A percentile compares a stretch with the other conserved stretches of the same genome.
Evolutionary conservation across 37 sponge, comb jelly and placozoan species (phyloP).

Genomic region (Mnemiopsis leidyi): DNA sequence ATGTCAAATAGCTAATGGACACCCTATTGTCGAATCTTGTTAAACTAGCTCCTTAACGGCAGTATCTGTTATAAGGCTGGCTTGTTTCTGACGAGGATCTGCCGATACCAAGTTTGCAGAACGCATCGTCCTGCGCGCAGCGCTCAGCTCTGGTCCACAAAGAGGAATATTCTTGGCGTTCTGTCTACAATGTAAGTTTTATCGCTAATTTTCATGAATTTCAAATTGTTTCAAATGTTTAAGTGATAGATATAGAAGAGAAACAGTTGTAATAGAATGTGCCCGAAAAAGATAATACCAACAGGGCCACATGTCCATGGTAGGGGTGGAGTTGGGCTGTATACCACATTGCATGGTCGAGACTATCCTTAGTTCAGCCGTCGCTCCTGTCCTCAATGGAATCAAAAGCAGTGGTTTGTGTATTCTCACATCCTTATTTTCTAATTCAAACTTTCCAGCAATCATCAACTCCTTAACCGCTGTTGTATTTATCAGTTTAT

Average conservation of each 20-base stretch:
- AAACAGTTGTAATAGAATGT: not conserved
- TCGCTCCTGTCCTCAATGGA: constrained; percentile 51
- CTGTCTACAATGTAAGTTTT: constrained; percentile 42
- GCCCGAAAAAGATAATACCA: not conserved
- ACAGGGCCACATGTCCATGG: constrained; percentile 43
- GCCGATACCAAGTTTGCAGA: constrained; percentile 34
- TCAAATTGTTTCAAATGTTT: not conserved
- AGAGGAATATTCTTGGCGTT: constrained; percentile 26
- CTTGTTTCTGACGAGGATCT: constrained; percentile 57
- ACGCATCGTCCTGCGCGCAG: constrained; percentile 48
- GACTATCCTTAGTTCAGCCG: constrained; percentile 50
- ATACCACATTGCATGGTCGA: constrained; percentile 63
- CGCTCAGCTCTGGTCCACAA: constrained; percentile 44
- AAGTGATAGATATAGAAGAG: not conserved
- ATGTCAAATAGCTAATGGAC: no score
- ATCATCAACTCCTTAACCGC: no score
- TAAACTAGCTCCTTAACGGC: no score
- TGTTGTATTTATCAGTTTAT: no score
- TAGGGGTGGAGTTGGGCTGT: constrained; percentile 27
- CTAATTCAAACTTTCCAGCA: no score
- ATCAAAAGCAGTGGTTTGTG: constrained; percentile 52
- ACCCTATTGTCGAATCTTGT: no score
- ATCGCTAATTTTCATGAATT: not conserved
- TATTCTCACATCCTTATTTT: no score
- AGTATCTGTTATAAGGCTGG: no score